A percentile compares a stretch with the other conserved stretches of the same genome.
Evolutionary conservation across 2,797 vertebrate species (phyloP).

Genomic region (Neomorphus geoffroyi): DNA sequence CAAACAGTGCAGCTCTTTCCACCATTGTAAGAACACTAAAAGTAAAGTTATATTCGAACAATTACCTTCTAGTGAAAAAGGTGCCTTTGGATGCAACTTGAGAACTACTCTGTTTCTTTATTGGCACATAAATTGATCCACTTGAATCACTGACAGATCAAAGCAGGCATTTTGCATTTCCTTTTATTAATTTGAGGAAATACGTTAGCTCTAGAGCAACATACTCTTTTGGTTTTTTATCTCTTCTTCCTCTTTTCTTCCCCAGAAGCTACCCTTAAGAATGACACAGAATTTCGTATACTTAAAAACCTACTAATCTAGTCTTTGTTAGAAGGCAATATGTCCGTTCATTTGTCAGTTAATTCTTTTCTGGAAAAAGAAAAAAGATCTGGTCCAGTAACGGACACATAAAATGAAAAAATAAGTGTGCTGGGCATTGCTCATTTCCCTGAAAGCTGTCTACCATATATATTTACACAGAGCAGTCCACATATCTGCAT

Average conservation of each 20-base stretch:
- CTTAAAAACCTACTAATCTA: not conserved
- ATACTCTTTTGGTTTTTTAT: not conserved
- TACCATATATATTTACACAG: not conserved
- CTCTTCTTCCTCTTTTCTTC: not conserved
- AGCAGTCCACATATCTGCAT: not conserved
- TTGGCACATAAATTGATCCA: not conserved
- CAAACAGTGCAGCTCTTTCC: not conserved
- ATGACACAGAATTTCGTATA: not conserved
- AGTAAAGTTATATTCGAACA: not conserved
- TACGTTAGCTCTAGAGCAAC: not conserved
- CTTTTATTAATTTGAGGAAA: not conserved
- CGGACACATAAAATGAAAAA: not conserved
- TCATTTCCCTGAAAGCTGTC: conserved; percentile 4
- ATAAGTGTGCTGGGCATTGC: not conserved
- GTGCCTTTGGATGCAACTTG: conserved; percentile 8
- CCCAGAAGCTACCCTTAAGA: not conserved
- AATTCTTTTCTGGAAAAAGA: not conserved
- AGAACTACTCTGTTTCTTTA: not conserved
- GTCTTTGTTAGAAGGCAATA: not conserved
- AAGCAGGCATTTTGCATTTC: not conserved
- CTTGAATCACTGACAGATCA: not conserved
- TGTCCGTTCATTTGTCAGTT: not conserved
- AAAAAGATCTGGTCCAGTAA: not conserved
- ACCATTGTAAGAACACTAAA: not conserved
- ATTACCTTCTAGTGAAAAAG: not conserved